Percentiles rank a stretch among this genome's conserved stretches.
These are phyloP conservation scores for Gnathonemus echidnorhynchus DNA, from an alignment of 2,113 vertebrate species.

Conservation along the genomic window DNA sequence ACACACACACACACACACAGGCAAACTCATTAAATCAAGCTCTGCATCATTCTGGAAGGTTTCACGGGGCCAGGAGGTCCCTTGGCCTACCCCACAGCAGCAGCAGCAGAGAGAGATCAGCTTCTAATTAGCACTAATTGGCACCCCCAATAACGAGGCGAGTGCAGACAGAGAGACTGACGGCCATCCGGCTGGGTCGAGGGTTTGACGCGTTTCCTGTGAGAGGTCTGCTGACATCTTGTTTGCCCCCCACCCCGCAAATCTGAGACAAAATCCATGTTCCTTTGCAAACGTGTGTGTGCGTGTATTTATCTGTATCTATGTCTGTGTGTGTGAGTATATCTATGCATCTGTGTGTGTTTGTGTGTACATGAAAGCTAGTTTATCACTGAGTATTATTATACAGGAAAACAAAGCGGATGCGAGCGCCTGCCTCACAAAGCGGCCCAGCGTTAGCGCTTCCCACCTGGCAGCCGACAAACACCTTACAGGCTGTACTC, in stretches of 20 bases:
- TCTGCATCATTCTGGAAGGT: background rate
- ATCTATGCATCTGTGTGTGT: too few relatives aligned
- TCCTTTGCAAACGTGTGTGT: background rate
- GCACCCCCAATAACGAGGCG: conserved; percentile 43
- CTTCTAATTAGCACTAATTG: conserved; percentile 55
- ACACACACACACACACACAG: background rate
- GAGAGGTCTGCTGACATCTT: conserved; percentile 1
- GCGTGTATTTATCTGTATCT: background rate
- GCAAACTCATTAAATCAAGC: background rate
- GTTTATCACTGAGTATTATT: background rate
- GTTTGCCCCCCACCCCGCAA: background rate
- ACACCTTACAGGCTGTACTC: background rate
- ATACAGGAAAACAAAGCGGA: background rate
- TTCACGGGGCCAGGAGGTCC: background rate
- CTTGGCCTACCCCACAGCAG: background rate
- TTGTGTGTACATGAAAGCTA: background rate
- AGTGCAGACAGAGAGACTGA: conserved; percentile 28
- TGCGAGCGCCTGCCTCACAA: too few relatives aligned
- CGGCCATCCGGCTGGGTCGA: conserved; percentile 8
- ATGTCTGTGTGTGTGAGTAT: too few relatives aligned
- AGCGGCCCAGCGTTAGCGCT: background rate
- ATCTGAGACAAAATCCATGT: background rate
- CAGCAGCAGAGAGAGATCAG: conserved; percentile 28
- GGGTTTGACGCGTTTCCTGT: conserved; percentile 5
- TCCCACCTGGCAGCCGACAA: background rate